Percentiles rank a stretch among this genome's conserved stretches.
Evolutionary conservation across 2,113 vertebrate species (phyloP).

Genomic region (Myanophis thanlyinensis): DNA sequence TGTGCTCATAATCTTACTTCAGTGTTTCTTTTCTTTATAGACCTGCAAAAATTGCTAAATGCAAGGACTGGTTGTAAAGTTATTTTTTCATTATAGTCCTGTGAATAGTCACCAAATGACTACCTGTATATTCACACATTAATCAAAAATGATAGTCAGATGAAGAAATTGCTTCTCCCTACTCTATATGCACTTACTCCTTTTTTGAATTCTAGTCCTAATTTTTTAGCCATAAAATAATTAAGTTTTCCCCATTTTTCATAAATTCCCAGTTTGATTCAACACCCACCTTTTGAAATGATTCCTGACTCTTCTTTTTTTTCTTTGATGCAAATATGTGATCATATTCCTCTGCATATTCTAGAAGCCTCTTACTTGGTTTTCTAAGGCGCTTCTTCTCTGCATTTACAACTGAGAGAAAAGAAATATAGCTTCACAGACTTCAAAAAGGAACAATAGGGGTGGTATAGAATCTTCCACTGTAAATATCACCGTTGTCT

Average conservation of each 20-base stretch:
- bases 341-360: constrained; percentile 93
- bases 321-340: constrained; percentile 91
- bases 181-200: neutral
- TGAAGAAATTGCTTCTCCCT: neutral
- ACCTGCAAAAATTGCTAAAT: neutral
- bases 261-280: neutral
- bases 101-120: neutral
- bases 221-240: neutral
- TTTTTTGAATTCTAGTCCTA: neutral
- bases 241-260: neutral
- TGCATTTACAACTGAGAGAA: constrained; percentile 65
- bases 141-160: neutral
- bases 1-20: neutral
- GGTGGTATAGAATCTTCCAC: neutral
- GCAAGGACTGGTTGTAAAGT: neutral
- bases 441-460: constrained; percentile 28
- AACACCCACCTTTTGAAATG: constrained; percentile 79
- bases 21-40: neutral
- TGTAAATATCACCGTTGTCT: neutral
- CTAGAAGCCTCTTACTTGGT: constrained; percentile 92
- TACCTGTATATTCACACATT: neutral
- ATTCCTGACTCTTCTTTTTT: constrained; percentile 85
- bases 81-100: neutral
- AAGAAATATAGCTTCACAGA: constrained; percentile 53
- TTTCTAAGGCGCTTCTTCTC: constrained; percentile 92